Percentiles rank a stretch among this genome's conserved stretches.
Evolutionary conservation across 2,113 vertebrate species (phyloP).

Genomic region (Petaurus breviceps): DNA sequence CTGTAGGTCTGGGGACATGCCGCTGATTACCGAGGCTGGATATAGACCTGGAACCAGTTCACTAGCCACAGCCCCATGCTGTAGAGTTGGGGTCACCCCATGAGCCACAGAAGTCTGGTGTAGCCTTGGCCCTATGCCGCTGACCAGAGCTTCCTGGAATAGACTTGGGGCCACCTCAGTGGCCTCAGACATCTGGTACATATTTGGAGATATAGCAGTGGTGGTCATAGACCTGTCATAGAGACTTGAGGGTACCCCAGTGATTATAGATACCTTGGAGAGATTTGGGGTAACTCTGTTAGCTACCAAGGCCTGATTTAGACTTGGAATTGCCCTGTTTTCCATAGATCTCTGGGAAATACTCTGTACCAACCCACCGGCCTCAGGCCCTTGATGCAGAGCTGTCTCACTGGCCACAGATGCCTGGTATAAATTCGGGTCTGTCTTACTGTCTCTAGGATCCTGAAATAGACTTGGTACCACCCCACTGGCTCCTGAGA

Average conservation of each 20-base stretch:
- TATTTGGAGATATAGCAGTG: rapidly evolving
- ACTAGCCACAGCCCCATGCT: not conserved
- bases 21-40: not conserved
- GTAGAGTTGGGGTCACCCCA: rapidly evolving
- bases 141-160: not conserved
- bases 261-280: not conserved
- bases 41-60: too few relatives aligned
- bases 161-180: rapidly evolving
- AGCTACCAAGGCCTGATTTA: rapidly evolving
- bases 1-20: not conserved
- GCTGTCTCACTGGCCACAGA: not conserved
- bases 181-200: not conserved
- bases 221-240: not conserved
- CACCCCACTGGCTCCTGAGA: rapidly evolving
- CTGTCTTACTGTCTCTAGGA: not conserved
- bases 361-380: not conserved
- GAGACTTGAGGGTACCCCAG: not conserved
- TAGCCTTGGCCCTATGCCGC: rapidly evolving
- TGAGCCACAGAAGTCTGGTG: rapidly evolving
- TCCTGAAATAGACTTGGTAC: rapidly evolving
- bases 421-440: not conserved
- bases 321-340: not conserved
- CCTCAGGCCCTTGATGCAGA: not conserved
- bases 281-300: not conserved
- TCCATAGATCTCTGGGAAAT: not conserved